Base-by-base conservation (phyloP, 2,888 invertebrate species). In the Trachelus troglodyta region DNA sequence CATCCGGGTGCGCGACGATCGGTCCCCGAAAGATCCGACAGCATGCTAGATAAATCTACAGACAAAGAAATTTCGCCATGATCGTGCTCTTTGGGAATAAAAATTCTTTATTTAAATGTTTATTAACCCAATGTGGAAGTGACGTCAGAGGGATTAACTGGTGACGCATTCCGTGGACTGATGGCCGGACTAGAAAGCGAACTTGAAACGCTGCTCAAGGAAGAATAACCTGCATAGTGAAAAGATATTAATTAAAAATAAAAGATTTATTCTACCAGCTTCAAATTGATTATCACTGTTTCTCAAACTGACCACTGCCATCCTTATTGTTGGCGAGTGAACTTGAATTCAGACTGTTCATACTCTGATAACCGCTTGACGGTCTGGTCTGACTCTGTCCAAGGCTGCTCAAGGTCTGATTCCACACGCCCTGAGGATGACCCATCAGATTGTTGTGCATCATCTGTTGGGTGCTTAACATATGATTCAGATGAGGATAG, bases 1-100 rank as follows among this genome's bases (percentile, higher is more conserved):
- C 93, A 94, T 82, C 94, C 94, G n/a, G 93, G 93, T 1, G 94
- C 94, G 83, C 94, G 93, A 1, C 94, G 92, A 85, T 94, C 94
- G 11, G 92, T 90, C 15, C 93, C 90, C 23, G 93, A 92, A 80
- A 94, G 82, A 80, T 94, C 94, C 37, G 93, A 93, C 83, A 94
- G 91, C 86, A 94, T 92, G 83, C 88, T 93, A 81, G 93, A 93
- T 82, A 93, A 84, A 86, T 93, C 94, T 93, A 9, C 23, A 3
- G 23, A 9, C 1, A 34, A 75, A 73, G 11, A 69, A 23, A 74
- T 71, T 6, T 9, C 56, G 6, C 9, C 9, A 9, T 9, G 56
- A 56, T 31, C 35, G 0, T 23, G 12, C 12, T 11, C 23, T 69
- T 12, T n/a, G 15, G 11, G 31, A 15, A 15, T 31, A 31, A 71